These are phyloP conservation scores for Pterophyllum scalare DNA, from an alignment of 2,113 vertebrate genomes.

Conservation along the genomic window DNA sequence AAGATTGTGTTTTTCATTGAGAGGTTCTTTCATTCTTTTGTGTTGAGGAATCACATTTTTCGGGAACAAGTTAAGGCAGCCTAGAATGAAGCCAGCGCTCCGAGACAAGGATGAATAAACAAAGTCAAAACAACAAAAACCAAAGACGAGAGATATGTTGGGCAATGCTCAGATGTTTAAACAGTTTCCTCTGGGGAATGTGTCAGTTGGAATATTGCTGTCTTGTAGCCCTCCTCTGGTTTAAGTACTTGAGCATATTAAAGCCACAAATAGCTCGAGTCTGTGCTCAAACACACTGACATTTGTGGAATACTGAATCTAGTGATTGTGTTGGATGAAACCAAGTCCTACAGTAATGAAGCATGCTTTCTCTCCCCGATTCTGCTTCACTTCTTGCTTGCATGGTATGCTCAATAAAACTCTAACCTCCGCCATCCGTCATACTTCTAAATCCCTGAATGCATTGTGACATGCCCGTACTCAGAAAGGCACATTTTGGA, in stretches of 20 bases:
- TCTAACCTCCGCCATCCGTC: conserved; percentile 29
- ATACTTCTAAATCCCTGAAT: conserved; percentile 15
- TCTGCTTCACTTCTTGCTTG: conserved; percentile 26
- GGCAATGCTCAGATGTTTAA: conserved; percentile 68
- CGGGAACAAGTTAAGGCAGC: conserved; percentile 73
- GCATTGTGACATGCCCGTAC: neutral
- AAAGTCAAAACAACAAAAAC: conserved; percentile 73
- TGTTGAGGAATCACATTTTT: conserved; percentile 73
- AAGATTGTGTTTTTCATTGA: conserved; percentile 71
- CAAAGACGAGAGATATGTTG: conserved; percentile 64
- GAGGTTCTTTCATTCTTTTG: conserved; percentile 71
- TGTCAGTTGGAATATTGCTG: conserved; percentile 61
- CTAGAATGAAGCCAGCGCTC: conserved; percentile 60
- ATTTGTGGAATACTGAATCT: conserved; percentile 48
- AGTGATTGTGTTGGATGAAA: conserved; percentile 48
- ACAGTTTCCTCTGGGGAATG: conserved; percentile 53
- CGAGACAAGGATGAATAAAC: conserved; percentile 77
- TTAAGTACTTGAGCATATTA: conserved; percentile 52
- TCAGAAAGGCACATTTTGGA: conserved; percentile 6
- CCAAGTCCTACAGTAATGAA: conserved; percentile 25
- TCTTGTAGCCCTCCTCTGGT: conserved; percentile 30
- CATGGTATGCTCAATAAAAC: conserved; percentile 50
- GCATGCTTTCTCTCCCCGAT: conserved; percentile 29
- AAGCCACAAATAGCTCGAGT: conserved; percentile 53
- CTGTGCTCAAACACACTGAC: conserved; percentile 57